Base-by-base conservation (phyloP, 2,797 vertebrate genomes). In the Myotis findleyi region DNA sequence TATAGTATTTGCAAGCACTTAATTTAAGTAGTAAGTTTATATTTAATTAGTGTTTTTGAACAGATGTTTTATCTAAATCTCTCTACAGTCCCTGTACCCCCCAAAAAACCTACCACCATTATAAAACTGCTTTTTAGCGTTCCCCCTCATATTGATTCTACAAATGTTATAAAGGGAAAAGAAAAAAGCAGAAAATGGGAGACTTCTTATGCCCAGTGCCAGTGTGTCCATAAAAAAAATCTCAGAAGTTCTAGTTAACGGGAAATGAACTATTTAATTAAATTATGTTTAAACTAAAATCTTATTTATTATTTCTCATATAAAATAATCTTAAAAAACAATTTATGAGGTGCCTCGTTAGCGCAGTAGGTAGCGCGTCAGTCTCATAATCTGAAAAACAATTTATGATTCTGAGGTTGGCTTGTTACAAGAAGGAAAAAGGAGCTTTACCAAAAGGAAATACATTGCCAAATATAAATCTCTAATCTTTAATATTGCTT, bases 261-360 rank as follows among this genome's bases (percentile, higher is more conserved):
- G 33, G 44, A 92, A 96, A 59, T 41, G 6, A 91, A 69, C 17
- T 87, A 17, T 75, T 94, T 71, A 81, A 69, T 53, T 66, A 73
- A 82, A 81, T 90, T 83, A 59, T 33, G 7, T 44, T 93, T 93
- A 83, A 94, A 88, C 30, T 77, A 92, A 73, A 69, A 71, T 16
- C 21, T 23, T 89, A 66, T 64, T 95, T 57, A 79, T 51, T 82
- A 77, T 33, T 89, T 30, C 11, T 80, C 36, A 69, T 57, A 68
- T 17, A 77, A 57, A 76, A 27, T 69, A 81, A 93, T 84, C 41
- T 87, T 93, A 88, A 84, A 85, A 33, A 80, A 33, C 30, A 53
- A 1, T 12, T 47, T 64, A 66, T 72, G 23, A 85, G 36, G 36
- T 36, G 36, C 36, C 36, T 36, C 3, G 36, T 36, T 36, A 36